Base-by-base conservation (phyloP, 2,888 invertebrate species). In the Escarpia spicata region DNA sequence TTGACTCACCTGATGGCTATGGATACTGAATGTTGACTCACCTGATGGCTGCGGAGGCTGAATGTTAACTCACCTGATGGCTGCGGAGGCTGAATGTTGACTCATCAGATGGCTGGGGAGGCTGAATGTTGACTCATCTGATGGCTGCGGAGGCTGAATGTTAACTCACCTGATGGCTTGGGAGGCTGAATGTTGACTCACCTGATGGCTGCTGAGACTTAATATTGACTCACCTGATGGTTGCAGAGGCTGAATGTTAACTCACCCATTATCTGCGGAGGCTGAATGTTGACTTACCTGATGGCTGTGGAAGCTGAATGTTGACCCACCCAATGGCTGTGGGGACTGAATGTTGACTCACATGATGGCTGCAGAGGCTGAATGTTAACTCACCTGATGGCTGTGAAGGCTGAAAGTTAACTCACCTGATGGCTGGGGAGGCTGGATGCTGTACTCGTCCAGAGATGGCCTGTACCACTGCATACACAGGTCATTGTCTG, bases 401-500 rank as follows among this genome's bases (percentile, higher is more conserved):
- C 26, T 60, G 60, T 2, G 15, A 2, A 60, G 19, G 60, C 60
- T 60, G 60, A 60, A 60, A 9, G 60, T 60, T 60, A 12, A 60
- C 60, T 26, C 60, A 60, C 60, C 60, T 60, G 60, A 60, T 60
- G 60, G 60, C 75, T 75, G 75, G 19, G 75, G 75, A 75, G 92
- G 90, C 43, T 31, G 58, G 31, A 75, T 31, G 44, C 37, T 37
- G 92, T 90, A 58, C 12, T 92, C 92, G 9, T 93, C 93, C 37
- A 93, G 45, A 9, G 93, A 92, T n/a, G 94, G 93, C 75, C 89
- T 91, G 92, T 93, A 94, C 95, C 96, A 96, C 94, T 96, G 96
- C 37, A 96, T 92, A 15, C 94, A 94, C 43, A 96, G 94, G 94
- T 96, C 96, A 91, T 93, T 94, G 15, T 95, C 96, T 15, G 93